Conservation (phyloP, 1,140 invertebrate genomes). For the Drosophila takahashii region DNA sequence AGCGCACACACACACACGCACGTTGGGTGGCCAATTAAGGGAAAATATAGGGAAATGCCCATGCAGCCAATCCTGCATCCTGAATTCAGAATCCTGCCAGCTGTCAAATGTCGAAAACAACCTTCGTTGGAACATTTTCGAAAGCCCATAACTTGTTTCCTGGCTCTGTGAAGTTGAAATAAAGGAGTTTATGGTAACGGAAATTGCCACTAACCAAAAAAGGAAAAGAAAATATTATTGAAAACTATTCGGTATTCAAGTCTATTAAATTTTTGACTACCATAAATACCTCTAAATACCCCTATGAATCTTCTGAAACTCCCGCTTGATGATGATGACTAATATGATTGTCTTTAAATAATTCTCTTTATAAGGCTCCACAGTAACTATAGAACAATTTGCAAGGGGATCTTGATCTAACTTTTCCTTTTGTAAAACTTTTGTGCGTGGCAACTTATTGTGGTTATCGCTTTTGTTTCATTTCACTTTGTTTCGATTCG, state of each 20-base stretch:
- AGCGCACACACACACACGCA: not conserved
- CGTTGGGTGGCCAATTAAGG: constrained; percentile 29
- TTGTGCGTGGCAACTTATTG: constrained; percentile 5
- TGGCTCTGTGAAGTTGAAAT: not conserved
- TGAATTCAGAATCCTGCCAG: constrained; percentile 3
- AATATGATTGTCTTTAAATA: not conserved
- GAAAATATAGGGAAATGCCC: constrained; percentile 19
- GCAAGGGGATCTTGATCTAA: not conserved
- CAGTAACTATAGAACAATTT: not conserved
- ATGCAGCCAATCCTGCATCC: constrained; percentile 21
- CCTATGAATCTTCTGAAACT: no score
- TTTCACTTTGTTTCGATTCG: constrained; percentile 32
- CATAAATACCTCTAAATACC: no score
- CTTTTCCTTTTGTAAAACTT: not conserved
- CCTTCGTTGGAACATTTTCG: not conserved
- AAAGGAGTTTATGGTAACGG: not conserved
- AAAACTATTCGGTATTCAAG: no score
- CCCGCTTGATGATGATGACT: not conserved
- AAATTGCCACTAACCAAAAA: no score
- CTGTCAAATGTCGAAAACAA: constrained; percentile 10
- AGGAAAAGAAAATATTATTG: no score
- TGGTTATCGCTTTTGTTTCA: constrained; percentile 17
- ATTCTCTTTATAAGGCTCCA: not conserved
- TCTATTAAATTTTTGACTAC: no score
- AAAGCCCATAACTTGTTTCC: not conserved